Base-by-base conservation (phyloP, 2,797 vertebrate genomes). In the Phoxinus dragarum region DNA sequence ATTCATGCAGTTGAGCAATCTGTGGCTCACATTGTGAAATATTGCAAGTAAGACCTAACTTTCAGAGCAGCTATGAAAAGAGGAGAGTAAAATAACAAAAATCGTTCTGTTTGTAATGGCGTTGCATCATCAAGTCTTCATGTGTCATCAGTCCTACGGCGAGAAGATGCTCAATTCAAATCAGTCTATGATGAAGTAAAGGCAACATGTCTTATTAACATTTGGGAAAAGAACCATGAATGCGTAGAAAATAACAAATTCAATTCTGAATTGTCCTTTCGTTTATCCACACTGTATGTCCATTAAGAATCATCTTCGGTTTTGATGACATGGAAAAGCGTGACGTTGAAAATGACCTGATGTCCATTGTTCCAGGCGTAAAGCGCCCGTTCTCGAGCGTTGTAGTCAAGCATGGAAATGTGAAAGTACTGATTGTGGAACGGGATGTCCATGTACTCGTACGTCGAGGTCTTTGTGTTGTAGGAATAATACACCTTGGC, bases 401-500 rank as follows among this genome's bases (percentile, higher is more conserved):
- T 99, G 93, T 99, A 99, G 94, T 99, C 97, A 73, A 99, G 96
- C 98, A 99, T 99, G 90, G 98, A 99, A 93, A 99, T 99, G 89
- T 99, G 98, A 92, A 98, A 99, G 92, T 99, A 99, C 87, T 99
- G 97, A 90, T 99, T 99, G 93, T 99, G 98, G 93, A 99, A 99
- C 6, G 98, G 98, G 90, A 99, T 99, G 92, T 99, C 98, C 71
- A 96, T 97, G 87, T 99, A 99, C 92, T 99, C 98, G 0, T 99
- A 99, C 0, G 95, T 96, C 21, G 98, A 99, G 1, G 97, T 97
- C 94, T 99, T 99, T 23, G 98, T 99, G 66, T 97, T 97, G 86
- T 97, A 99, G 1, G 98, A 96, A 44, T 98, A 99, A 94, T 99
- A 99, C 78, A 99, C 97, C 94, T 99, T 99, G 61, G 98, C 98